Conservation (phyloP, 2,113 vertebrate genomes). For the Turnix velox region DNA sequence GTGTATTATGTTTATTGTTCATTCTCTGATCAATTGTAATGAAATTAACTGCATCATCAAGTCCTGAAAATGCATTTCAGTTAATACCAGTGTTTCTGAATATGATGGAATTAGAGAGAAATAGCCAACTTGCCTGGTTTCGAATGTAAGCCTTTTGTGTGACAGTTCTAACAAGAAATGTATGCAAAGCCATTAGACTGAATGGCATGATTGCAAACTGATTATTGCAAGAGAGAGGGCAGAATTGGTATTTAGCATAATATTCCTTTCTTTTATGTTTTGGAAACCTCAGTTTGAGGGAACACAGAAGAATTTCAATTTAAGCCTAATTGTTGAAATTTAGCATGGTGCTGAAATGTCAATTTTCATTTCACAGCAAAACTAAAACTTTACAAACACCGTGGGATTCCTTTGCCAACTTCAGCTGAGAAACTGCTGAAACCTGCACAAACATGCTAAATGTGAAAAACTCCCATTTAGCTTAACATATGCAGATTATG, state of each 20-base stretch:
- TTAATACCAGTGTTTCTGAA: conserved; percentile 5
- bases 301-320: conserved; percentile 21
- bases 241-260: conserved; percentile 43
- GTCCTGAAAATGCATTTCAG: background rate
- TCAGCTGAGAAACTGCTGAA: conserved; percentile 13
- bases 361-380: conserved; percentile 11
- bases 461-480: background rate
- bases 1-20: background rate
- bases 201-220: conserved; percentile 45
- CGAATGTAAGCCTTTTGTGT: background rate
- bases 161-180: background rate
- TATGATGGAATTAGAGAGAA: conserved; percentile 4
- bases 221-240: conserved; percentile 7
- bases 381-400: background rate
- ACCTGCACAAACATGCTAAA: background rate
- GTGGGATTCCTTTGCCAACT: background rate
- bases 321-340: conserved; percentile 31
- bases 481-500: background rate
- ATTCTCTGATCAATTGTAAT: background rate
- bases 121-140: background rate
- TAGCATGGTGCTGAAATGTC: conserved; percentile 17
- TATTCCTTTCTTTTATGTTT: conserved; percentile 37
- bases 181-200: conserved; percentile 53
- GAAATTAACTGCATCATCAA: background rate
- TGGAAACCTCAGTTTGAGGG: background rate